Percentiles rank a stretch among this genome's conserved stretches.
phyloP scores from a whole-genome alignment of 1,140 invertebrate genomes.

The Formica selysi region DNA sequence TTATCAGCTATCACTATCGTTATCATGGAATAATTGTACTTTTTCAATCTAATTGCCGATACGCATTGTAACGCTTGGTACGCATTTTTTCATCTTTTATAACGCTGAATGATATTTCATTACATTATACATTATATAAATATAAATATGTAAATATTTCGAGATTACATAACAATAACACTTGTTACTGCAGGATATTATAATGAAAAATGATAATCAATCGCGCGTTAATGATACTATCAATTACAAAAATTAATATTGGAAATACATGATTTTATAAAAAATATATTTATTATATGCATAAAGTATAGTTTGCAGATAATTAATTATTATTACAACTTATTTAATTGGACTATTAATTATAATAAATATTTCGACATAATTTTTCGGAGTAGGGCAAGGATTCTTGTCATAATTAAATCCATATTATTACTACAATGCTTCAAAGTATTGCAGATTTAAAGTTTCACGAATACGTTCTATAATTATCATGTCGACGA shows the following conservation, averaged over 20 bases:
- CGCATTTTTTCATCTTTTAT: background rate
- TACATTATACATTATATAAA: conserved; percentile 27
- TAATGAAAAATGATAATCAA: background rate
- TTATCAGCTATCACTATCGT: conserved; percentile 48
- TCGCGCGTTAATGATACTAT: background rate
- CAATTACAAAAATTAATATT: conserved; percentile 18
- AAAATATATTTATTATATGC: background rate
- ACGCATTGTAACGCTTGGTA: conserved; percentile 9
- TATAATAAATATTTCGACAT: no score
- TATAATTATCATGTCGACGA: background rate
- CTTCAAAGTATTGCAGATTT: background rate
- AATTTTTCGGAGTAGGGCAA: no score
- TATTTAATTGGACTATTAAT: conserved; percentile 6
- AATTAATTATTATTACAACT: background rate
- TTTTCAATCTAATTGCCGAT: conserved; percentile 61
- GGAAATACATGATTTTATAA: background rate
- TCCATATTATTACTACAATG: background rate
- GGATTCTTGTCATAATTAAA: background rate
- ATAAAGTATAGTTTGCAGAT: background rate
- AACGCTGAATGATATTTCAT: conserved; percentile 36
- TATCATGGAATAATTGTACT: conserved; percentile 69
- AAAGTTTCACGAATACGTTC: background rate
- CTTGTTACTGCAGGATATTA: background rate
- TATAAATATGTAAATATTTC: conserved; percentile 15
- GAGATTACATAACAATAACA: background rate